Evolutionary conservation across 2,888 invertebrate genomes (phyloP).

Genomic region (Patella caerulea): DNA sequence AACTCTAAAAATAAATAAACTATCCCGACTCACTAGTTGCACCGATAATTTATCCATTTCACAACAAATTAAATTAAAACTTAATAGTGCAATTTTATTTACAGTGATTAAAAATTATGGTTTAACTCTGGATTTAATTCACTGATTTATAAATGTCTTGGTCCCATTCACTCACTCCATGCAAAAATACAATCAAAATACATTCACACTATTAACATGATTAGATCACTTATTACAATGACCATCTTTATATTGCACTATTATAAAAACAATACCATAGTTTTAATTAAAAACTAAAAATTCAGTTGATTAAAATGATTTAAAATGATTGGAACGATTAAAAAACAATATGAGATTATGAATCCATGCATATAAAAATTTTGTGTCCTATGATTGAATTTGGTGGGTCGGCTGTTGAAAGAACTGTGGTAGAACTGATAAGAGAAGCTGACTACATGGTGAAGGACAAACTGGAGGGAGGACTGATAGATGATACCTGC

Average conservation of each 20-base stretch:
- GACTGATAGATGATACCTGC: constrained; percentile 50
- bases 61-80: constrained; percentile 6
- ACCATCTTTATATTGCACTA: constrained; percentile 2
- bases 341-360: no score
- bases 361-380: no score
- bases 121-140: not conserved
- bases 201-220: not conserved
- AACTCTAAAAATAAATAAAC: not conserved
- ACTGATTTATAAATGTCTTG: not conserved
- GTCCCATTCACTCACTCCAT: not conserved
- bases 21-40: not conserved
- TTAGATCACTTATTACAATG: not conserved
- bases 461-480: constrained; percentile 44
- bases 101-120: not conserved
- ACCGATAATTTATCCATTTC: not conserved
- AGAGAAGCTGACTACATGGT: constrained; percentile 27
- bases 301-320: no score
- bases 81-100: constrained; percentile 6
- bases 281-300: no score
- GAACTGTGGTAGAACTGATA: constrained; percentile 45
- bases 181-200: not conserved
- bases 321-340: no score
- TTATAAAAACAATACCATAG: not conserved
- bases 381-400: not conserved
- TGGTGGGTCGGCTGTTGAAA: constrained; percentile 38